Evolutionary conservation across 2,797 vertebrate genomes (phyloP).

Genomic region (Epinephelus awoara): DNA sequence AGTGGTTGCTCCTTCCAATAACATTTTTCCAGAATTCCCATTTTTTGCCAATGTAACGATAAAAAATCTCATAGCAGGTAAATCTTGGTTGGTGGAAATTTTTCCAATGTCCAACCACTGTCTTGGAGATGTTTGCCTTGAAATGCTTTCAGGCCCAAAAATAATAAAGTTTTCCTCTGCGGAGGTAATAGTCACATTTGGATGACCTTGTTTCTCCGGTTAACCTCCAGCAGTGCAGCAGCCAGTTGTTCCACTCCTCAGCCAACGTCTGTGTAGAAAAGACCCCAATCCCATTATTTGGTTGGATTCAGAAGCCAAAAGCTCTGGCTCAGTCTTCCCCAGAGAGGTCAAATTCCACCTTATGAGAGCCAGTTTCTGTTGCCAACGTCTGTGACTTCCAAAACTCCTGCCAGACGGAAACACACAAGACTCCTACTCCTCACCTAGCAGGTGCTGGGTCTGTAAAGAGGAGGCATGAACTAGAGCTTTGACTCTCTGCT

Average conservation of each 20-base stretch:
- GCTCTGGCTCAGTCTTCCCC: constrained; percentile 29
- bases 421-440: not conserved
- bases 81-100: constrained; percentile 1
- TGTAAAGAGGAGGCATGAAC: not conserved
- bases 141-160: constrained; percentile 1
- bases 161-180: not conserved
- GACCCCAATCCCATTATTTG: constrained; percentile 33
- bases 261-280: constrained; percentile 37
- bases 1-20: not conserved
- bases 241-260: constrained; percentile 35
- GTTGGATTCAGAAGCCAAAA: constrained; percentile 33
- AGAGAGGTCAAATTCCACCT: constrained; percentile 32
- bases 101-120: not conserved
- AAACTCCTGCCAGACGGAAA: constrained; percentile 22
- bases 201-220: constrained; percentile 20
- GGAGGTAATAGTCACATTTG: not conserved
- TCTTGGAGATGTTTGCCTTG: constrained; percentile 11
- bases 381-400: constrained; percentile 39
- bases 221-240: constrained; percentile 9
- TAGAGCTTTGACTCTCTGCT: too few relatives aligned
- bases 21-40: not conserved
- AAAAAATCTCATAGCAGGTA: constrained; percentile 18
- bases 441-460: constrained; percentile 34
- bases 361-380: constrained; percentile 20
- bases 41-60: not conserved